Base-by-base conservation (phyloP, 2,113 vertebrate genomes). In the Seriola dumerili region DNA sequence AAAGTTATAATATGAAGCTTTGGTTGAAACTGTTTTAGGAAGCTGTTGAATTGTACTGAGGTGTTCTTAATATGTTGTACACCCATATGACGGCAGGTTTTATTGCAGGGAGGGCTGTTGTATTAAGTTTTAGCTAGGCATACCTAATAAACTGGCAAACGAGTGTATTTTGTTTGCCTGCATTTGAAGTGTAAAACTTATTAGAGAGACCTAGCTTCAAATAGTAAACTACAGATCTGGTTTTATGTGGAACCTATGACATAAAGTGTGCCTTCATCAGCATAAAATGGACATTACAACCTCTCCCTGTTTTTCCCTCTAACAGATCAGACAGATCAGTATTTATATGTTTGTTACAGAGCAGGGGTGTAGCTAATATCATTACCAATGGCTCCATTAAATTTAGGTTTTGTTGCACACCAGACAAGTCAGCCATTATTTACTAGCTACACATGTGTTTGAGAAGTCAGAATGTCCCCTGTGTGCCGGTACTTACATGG, bases 401-500 rank as follows among this genome's bases (percentile, higher is more conserved):
- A 16, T 29, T n/a, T 21, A 34, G 25, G 17, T 2, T 19, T 50
- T 16, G 9, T 14, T 69, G 46, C 5, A 36, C 9, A 69, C 36
- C 25, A 66, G 25, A 14, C 9, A 34, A 36, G 38, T 46, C 5
- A n/a, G 7, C 19, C 6, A 14, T 13, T 29, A 11, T 25, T 23
- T 7, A 36, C 11, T 23, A 25, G 1, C 8, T 10, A 44, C 6
- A 23, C n/a, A 3, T 48, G 40, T 29, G 42, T 44, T 29, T 32
- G 65, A 17, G 2, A 3, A 23, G 64, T 40, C 13, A 34, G 50
- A 10, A 62, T 34, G 40, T 36, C 34, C 34, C 21, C 5, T 29
- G 38, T 57, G 44, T 46, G 19, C 8, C 3, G 1, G 9, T 73
- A 96, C 97, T 98, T 96, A 99, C 98, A 99, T 79, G 98, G 98